Evolutionary conservation across 2,888 invertebrate species (phyloP).

Genomic region (Xanthorhoe spadicearia): DNA sequence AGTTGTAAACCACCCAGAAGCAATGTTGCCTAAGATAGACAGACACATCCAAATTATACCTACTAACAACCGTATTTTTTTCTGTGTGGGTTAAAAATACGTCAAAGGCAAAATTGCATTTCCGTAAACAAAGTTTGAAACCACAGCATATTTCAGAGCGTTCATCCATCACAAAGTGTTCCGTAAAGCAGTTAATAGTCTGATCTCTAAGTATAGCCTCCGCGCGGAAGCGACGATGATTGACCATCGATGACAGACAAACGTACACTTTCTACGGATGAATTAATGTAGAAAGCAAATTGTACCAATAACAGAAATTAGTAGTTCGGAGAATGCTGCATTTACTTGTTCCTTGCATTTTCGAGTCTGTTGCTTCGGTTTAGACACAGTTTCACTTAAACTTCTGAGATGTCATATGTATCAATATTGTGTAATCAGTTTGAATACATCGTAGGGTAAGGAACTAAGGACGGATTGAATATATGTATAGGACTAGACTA

Average conservation of each 20-base stretch:
- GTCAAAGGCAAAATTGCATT: not conserved
- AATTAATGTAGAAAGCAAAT: slow-evolving; percentile 4
- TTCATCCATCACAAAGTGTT: slow-evolving; percentile 34
- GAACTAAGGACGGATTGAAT: too few species aligned
- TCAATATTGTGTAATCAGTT: too few species aligned
- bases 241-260: slow-evolving; percentile 45
- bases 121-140: slow-evolving; percentile 8
- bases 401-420: too few species aligned
- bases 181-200: slow-evolving; percentile 35
- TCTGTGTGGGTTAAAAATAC: too few species aligned
- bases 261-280: slow-evolving; percentile 34
- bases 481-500: too few species aligned
- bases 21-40: too few species aligned
- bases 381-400: too few species aligned
- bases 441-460: too few species aligned
- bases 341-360: not conserved
- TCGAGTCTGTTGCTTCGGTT: too few species aligned
- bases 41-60: too few species aligned
- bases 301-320: not conserved
- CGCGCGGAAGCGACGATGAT: slow-evolving; percentile 43
- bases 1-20: too few species aligned
- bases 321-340: not conserved
- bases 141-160: slow-evolving; percentile 7
- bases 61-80: too few species aligned
- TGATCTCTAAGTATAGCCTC: slow-evolving; percentile 43